These are phyloP conservation scores for Stegastes partitus DNA, from an alignment of 2,113 vertebrate species.

Conservation along the genomic window DNA sequence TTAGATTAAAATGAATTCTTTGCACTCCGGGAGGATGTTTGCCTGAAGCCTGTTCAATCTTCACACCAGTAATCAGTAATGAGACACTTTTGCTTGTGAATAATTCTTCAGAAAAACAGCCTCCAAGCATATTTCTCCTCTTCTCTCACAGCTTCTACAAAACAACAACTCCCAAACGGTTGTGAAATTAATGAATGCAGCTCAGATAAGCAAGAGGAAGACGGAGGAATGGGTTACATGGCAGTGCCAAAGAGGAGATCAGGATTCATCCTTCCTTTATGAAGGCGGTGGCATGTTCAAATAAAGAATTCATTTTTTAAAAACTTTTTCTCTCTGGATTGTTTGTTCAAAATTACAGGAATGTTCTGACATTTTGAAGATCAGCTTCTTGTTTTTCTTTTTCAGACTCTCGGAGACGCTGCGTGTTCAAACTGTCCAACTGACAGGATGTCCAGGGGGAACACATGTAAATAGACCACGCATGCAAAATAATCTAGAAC, in stretches of 20 bases:
- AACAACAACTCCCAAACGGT: background rate
- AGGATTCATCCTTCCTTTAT: conserved; percentile 45
- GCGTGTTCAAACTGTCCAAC: conserved; percentile 20
- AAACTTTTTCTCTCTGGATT: background rate
- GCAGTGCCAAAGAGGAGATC: conserved; percentile 3
- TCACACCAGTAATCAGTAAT: conserved; percentile 17
- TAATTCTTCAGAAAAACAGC: conserved; percentile 7
- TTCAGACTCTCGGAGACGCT: background rate
- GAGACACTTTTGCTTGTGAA: conserved; percentile 27
- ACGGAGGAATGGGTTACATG: background rate
- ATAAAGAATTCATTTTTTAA: background rate
- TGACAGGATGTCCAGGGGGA: conserved; percentile 1
- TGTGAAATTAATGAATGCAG: conserved; percentile 20
- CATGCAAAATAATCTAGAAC: conserved; percentile 37
- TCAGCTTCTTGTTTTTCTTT: background rate
- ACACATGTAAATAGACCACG: conserved; percentile 8
- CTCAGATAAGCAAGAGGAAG: conserved; percentile 16
- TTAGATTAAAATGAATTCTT: conserved; percentile 40
- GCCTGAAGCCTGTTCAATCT: conserved; percentile 1
- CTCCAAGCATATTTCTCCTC: conserved; percentile 10
- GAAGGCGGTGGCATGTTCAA: conserved; percentile 1
- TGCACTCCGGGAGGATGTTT: conserved; percentile 20
- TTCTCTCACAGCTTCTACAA: conserved; percentile 16
- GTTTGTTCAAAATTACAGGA: conserved; percentile 6
- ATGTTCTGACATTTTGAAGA: conserved; percentile 9